These are phyloP conservation scores for Neelides sp. DNA, from an alignment of 1,140 invertebrate genomes.

Conservation along the genomic window DNA sequence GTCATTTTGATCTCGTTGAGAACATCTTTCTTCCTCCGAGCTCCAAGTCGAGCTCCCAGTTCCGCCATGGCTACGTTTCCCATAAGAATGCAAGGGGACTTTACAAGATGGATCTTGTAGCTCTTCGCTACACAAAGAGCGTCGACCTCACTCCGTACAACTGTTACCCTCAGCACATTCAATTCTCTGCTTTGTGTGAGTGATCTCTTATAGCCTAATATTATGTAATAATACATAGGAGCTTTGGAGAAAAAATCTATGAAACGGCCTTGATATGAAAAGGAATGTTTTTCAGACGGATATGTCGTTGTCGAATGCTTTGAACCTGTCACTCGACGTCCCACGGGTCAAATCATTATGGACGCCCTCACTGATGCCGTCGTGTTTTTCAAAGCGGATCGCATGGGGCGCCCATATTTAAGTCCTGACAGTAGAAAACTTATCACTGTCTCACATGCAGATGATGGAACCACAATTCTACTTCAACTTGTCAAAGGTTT, in stretches of 20 bases:
- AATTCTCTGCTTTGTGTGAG: constrained; percentile 63
- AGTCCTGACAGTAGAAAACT: constrained; percentile 59
- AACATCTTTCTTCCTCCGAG: constrained; percentile 55
- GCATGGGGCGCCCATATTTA: constrained; percentile 53
- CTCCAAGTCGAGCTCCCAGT: constrained; percentile 29
- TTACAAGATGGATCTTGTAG: constrained; percentile 61
- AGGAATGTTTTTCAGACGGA: too few species aligned
- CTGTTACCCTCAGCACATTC: constrained; percentile 56
- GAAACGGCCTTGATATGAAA: too few species aligned
- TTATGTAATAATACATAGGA: too few species aligned
- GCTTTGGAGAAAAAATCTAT: too few species aligned
- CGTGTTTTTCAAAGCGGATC: constrained; percentile 47
- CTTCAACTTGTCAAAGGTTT: constrained; percentile 55
- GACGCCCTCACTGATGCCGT: constrained; percentile 66
- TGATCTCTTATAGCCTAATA: constrained; percentile 30
- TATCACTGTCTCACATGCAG: constrained; percentile 51
- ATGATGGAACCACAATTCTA: constrained; percentile 51
- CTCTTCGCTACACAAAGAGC: constrained; percentile 59
- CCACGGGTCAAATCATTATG: constrained; percentile 55
- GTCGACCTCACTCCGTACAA: constrained; percentile 61
- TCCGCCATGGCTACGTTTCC: constrained; percentile 56
- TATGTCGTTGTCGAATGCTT: constrained; percentile 58
- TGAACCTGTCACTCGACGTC: constrained; percentile 48
- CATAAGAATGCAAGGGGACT: constrained; percentile 60
- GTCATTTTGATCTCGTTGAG: constrained; percentile 62